phyloP scores from a whole-genome alignment of 1,140 invertebrate genomes.

The Bilobella aurantiaca region DNA sequence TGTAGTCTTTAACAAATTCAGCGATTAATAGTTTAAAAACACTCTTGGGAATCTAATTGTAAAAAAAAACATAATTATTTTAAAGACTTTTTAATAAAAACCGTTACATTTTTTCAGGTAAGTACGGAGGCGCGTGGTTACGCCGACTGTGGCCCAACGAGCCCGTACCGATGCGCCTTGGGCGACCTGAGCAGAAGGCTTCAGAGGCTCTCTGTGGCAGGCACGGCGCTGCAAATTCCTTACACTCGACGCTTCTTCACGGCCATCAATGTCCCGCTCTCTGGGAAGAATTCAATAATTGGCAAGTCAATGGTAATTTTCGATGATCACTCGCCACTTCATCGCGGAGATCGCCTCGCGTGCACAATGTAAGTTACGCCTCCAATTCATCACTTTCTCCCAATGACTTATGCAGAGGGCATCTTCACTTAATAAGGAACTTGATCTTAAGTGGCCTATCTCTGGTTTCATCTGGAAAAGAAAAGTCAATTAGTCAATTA shows the following conservation, averaged over 20 bases:
- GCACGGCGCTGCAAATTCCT: slow-evolving; percentile 52
- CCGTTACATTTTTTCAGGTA: slow-evolving; percentile 30
- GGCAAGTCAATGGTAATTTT: slow-evolving; percentile 78
- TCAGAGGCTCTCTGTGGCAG: slow-evolving; percentile 60
- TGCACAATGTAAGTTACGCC: slow-evolving; percentile 60
- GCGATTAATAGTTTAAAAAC: too few species aligned
- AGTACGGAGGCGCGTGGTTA: slow-evolving; percentile 34
- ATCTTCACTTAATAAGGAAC: too few species aligned
- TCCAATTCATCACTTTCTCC: not conserved
- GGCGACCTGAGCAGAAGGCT: slow-evolving; percentile 52
- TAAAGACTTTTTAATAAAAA: slow-evolving; percentile 7
- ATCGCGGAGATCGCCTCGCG: slow-evolving; percentile 72
- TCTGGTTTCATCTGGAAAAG: too few species aligned
- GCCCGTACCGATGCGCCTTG: slow-evolving; percentile 42
- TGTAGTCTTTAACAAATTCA: too few species aligned
- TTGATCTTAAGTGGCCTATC: too few species aligned
- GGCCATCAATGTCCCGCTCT: slow-evolving; percentile 62
- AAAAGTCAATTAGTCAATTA: too few species aligned
- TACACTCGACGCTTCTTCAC: slow-evolving; percentile 64
- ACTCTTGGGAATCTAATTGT: not conserved
- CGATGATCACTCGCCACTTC: slow-evolving; percentile 73
- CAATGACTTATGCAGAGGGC: not conserved
- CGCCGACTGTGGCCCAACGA: slow-evolving; percentile 40
- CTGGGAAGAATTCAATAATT: slow-evolving; percentile 61
- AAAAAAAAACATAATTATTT: not conserved